These are phyloP conservation scores for Amia ocellicauda DNA, from an alignment of 2,113 vertebrate genomes.

Conservation along the genomic window DNA sequence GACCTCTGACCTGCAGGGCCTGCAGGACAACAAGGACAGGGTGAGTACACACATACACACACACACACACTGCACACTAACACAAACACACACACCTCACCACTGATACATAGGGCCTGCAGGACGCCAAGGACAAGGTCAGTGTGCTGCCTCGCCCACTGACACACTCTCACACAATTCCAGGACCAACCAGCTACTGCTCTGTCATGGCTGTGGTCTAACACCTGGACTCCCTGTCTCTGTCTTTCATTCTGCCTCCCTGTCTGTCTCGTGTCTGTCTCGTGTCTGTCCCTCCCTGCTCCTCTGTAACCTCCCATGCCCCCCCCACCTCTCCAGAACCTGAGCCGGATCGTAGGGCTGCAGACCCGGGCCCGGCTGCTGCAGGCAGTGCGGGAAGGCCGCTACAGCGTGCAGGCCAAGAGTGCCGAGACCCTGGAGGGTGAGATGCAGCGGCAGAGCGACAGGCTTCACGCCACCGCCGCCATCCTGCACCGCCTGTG, in stretches of 20 bases:
- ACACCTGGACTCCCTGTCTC: not conserved
- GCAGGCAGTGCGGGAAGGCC: slow-evolving; percentile 63
- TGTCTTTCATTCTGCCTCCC: not conserved
- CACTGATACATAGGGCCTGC: too few relatives aligned
- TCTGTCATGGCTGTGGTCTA: not conserved
- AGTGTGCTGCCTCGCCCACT: too few relatives aligned
- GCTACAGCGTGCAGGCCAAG: slow-evolving; percentile 53
- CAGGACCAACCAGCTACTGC: not conserved
- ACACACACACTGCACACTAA: not conserved
- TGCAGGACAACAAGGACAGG: slow-evolving; percentile 65
- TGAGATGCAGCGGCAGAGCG: slow-evolving; percentile 44
- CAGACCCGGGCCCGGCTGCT: slow-evolving; percentile 75
- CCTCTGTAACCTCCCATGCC: not conserved
- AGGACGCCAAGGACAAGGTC: too few relatives aligned
- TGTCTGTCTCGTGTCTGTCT: not conserved
- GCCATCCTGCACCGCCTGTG: slow-evolving; percentile 52
- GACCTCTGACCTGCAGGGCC: slow-evolving; percentile 21
- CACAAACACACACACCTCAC: not conserved
- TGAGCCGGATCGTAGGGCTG: slow-evolving; percentile 61
- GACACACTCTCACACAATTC: not conserved
- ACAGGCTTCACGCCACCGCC: slow-evolving; percentile 41
- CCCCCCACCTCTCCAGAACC: slow-evolving; percentile 59
- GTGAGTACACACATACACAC: slow-evolving; percentile 59
- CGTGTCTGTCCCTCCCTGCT: not conserved
- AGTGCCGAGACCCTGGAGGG: slow-evolving; percentile 29